Evolutionary conservation across 2,888 invertebrate species (phyloP).

Genomic region (Cantharis rufa): DNA sequence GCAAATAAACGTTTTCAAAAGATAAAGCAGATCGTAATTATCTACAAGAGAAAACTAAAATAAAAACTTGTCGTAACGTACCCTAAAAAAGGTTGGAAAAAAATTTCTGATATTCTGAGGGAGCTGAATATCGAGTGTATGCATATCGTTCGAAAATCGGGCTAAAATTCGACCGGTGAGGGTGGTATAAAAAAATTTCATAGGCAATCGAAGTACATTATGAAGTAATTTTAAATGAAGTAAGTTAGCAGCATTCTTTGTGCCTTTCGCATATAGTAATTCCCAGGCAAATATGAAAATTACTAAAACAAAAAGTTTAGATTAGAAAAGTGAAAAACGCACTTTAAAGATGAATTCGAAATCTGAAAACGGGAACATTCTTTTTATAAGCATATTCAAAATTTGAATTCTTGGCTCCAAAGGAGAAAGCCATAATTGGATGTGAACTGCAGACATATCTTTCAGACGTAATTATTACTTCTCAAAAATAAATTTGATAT

Average conservation of each 20-base stretch:
- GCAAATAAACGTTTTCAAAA: neutral
- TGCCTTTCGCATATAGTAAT: slow-evolving; percentile 58
- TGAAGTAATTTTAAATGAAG: slow-evolving; percentile 63
- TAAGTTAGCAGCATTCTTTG: slow-evolving; percentile 59
- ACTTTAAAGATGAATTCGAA: neutral
- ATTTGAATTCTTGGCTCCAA: neutral
- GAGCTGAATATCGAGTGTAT: slow-evolving; percentile 68
- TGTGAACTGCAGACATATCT: neutral
- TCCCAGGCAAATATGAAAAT: slow-evolving; percentile 25
- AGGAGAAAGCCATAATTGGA: neutral
- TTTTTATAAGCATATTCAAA: neutral
- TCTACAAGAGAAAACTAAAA: neutral
- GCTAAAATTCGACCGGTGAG: slow-evolving; percentile 73
- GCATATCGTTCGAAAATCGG: slow-evolving; percentile 73
- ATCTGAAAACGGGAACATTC: neutral
- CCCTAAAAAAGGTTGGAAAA: slow-evolving; percentile 28
- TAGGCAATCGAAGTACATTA: slow-evolving; percentile 67
- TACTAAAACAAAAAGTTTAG: slow-evolving; percentile 21
- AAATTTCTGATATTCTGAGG: slow-evolving; percentile 32
- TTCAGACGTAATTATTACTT: too few relatives aligned
- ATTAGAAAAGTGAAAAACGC: neutral
- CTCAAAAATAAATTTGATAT: too few relatives aligned
- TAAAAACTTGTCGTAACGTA: slow-evolving; percentile 13
- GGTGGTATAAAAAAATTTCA: slow-evolving; percentile 76
- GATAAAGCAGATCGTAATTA: neutral